Evolutionary conservation across 2,113 vertebrate genomes (phyloP).

Genomic region (Columbina picui): DNA sequence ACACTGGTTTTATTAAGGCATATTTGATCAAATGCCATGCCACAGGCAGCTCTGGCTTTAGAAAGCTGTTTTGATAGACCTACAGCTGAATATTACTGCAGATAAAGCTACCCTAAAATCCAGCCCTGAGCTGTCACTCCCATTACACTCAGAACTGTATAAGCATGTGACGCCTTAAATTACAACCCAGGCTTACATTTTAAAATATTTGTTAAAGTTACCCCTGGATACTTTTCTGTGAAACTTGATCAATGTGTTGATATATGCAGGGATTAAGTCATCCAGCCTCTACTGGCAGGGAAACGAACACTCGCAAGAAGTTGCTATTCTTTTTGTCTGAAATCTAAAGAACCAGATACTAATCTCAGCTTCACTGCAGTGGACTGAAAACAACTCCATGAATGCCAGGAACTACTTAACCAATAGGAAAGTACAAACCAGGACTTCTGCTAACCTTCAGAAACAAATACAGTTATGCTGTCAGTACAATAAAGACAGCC

Average conservation of each 20-base stretch:
- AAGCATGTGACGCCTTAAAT: neutral
- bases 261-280: slow-evolving; percentile 48
- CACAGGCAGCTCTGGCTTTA: slow-evolving; percentile 13
- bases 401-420: neutral
- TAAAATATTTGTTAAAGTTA: slow-evolving; percentile 49
- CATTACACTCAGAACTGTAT: neutral
- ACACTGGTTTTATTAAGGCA: neutral
- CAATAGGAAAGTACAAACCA: neutral
- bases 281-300: slow-evolving; percentile 12
- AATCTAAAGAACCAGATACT: neutral
- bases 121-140: neutral
- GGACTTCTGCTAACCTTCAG: neutral
- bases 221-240: slow-evolving; percentile 34
- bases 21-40: slow-evolving; percentile 37
- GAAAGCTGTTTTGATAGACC: slow-evolving; percentile 20
- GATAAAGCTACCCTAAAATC: slow-evolving; percentile 10
- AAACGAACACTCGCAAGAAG: neutral
- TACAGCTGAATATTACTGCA: neutral
- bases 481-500: neutral
- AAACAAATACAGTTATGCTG: neutral
- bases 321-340: neutral
- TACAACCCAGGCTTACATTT: neutral
- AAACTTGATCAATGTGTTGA: slow-evolving; percentile 43
- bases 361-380: neutral
- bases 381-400: neutral